phyloP scores from a whole-genome alignment of 2,888 invertebrate species.

The Coelogynopora nodosa region DNA sequence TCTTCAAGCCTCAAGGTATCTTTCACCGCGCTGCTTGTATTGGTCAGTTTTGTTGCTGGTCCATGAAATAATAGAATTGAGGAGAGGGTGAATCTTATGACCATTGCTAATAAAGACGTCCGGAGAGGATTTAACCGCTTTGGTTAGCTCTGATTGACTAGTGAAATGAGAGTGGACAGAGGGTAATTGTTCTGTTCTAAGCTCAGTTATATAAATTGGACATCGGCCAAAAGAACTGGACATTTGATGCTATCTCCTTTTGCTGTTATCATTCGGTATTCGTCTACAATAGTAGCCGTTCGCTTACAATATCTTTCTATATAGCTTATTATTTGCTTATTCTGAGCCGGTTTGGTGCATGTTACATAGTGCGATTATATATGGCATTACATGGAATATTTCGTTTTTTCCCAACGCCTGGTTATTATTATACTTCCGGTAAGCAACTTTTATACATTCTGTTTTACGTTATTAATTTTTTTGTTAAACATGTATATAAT shows the following conservation, averaged over 20 bases:
- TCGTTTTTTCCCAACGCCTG: slow-evolving; percentile 2
- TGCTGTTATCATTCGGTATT: neutral
- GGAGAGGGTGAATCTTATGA: neutral
- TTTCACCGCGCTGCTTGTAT: neutral
- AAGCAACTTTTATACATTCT: neutral
- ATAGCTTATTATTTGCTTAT: no score
- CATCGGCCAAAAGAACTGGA: neutral
- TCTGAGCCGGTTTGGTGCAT: no score
- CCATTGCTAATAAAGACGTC: neutral
- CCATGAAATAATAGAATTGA: neutral
- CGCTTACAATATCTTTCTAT: no score
- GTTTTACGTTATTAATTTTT: neutral
- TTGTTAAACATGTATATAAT: no score
- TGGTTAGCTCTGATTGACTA: slow-evolving; percentile 10
- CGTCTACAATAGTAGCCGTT: no score
- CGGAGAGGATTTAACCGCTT: neutral
- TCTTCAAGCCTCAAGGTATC: neutral
- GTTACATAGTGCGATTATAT: no score
- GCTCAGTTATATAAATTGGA: neutral
- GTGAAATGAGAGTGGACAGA: neutral
- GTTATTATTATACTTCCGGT: neutral
- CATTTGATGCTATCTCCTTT: neutral
- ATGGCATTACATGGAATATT: slow-evolving; percentile 2
- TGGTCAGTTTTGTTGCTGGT: slow-evolving; percentile 27
- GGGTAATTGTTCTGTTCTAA: neutral